Conservation (phyloP, 2,888 invertebrate genomes). For the Macrosoma leucophasiata region DNA sequence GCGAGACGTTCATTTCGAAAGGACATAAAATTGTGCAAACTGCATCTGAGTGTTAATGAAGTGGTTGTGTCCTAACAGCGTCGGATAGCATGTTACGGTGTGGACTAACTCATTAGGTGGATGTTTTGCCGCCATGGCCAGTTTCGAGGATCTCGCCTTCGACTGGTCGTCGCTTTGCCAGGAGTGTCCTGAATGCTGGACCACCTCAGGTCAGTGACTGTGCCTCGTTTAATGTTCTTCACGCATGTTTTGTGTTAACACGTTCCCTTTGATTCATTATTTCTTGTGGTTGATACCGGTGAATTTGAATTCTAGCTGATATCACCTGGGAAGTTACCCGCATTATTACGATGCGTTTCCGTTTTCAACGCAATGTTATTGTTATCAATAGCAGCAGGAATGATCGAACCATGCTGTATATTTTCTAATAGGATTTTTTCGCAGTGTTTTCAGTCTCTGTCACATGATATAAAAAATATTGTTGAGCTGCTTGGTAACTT, state of each 20-base stretch:
- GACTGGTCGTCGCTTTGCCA: constrained; percentile 80
- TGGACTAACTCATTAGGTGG: constrained; percentile 42
- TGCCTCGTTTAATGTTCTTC: constrained; percentile 18
- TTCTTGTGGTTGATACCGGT: constrained; percentile 16
- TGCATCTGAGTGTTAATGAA: too few relatives aligned
- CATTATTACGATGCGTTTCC: constrained; percentile 11
- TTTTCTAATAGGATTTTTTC: too few relatives aligned
- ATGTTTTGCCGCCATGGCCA: constrained; percentile 71
- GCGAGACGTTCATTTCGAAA: constrained; percentile 14
- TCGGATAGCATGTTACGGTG: constrained; percentile 42
- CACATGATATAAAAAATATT: too few relatives aligned
- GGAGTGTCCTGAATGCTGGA: constrained; percentile 79
- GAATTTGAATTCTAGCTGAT: constrained; percentile 23
- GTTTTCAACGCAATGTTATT: too few relatives aligned
- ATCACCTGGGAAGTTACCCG: constrained; percentile 18
- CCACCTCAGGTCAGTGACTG: constrained; percentile 75
- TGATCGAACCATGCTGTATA: too few relatives aligned
- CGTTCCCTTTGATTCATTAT: constrained; percentile 7
- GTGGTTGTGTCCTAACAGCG: constrained; percentile 32
- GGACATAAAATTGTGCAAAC: constrained; percentile 36
- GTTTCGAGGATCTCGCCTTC: constrained; percentile 78
- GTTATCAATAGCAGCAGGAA: too few relatives aligned
- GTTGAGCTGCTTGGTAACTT: too few relatives aligned
- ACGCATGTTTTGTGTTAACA: constrained; percentile 5
- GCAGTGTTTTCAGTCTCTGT: too few relatives aligned